phyloP scores from a whole-genome alignment of 2,888 invertebrate genomes.

The Nebria brevicollis region DNA sequence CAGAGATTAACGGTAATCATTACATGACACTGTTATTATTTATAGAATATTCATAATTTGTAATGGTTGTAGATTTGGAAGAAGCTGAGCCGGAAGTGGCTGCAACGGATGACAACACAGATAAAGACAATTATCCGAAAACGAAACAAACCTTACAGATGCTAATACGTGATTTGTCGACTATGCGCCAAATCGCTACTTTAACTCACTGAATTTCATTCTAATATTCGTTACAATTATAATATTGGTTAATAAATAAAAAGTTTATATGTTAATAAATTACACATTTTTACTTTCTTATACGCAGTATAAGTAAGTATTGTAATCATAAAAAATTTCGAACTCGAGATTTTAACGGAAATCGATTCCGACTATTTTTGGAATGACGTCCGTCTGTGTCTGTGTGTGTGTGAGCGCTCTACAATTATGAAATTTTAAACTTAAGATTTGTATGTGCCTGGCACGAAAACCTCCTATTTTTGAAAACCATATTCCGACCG shows the following conservation, averaged over 20 bases:
- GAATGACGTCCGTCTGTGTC: too few species aligned
- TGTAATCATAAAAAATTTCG: too few species aligned
- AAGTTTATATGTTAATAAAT: too few species aligned
- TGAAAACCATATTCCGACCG: too few species aligned
- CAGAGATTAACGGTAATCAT: slow-evolving; percentile 73
- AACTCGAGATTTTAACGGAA: too few species aligned
- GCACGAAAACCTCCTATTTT: too few species aligned
- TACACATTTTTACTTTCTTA: too few species aligned
- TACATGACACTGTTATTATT: neutral
- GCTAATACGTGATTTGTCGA: slow-evolving; percentile 77
- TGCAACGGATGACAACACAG: slow-evolving; percentile 66
- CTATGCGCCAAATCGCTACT: slow-evolving; percentile 74
- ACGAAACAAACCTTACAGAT: slow-evolving; percentile 79
- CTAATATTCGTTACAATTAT: neutral
- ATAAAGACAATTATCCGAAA: slow-evolving; percentile 70
- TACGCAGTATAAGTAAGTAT: too few species aligned
- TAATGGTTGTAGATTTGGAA: slow-evolving; percentile 33
- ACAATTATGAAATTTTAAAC: too few species aligned
- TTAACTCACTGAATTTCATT: slow-evolving; percentile 7
- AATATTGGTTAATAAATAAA: neutral
- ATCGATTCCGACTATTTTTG: too few species aligned
- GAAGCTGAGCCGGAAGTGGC: slow-evolving; percentile 32
- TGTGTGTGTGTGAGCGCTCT: too few species aligned
- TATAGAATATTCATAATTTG: slow-evolving; percentile 40
- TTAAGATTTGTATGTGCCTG: too few species aligned